Percentiles rank a stretch among this genome's conserved stretches.
Evolutionary conservation across 2,888 invertebrate genomes (phyloP).

Genomic region (Theodoxus fluviatilis): DNA sequence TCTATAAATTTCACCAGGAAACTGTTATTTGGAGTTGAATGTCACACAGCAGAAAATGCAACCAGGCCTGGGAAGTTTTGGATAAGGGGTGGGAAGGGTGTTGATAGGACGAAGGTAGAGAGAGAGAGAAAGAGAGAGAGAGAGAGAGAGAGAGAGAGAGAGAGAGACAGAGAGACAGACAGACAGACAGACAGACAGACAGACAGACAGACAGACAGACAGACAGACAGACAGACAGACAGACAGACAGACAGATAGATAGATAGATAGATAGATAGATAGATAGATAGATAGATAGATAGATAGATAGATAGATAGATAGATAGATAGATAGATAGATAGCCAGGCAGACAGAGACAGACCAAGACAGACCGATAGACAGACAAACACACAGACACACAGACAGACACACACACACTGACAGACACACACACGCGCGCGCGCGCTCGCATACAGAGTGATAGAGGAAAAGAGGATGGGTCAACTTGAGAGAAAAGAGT

Average conservation of each 20-base stretch:
- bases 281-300: background rate
- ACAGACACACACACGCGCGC: background rate
- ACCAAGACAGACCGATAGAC: background rate
- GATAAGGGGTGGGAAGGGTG: too few species aligned
- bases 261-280: too few species aligned
- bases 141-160: background rate
- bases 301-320: too few species aligned
- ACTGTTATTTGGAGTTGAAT: too few species aligned
- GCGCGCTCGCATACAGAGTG: too few species aligned
- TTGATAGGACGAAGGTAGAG: too few species aligned
- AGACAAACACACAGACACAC: background rate
- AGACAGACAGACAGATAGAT: too few species aligned
- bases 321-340: background rate
- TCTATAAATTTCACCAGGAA: too few species aligned
- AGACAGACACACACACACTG: background rate
- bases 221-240: background rate
- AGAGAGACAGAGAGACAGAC: background rate
- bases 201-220: background rate
- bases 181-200: background rate
- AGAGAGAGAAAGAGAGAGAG: background rate
- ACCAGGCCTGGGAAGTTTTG: too few species aligned
- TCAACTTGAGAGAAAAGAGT: too few species aligned
- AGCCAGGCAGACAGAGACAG: background rate
- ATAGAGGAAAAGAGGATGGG: too few species aligned
- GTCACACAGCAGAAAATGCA: too few species aligned